A percentile compares a stretch with the other conserved stretches of the same genome.
These are phyloP conservation scores for Gnathonemus longibarbis DNA, from an alignment of 2,113 vertebrate genomes.

Conservation along the genomic window DNA sequence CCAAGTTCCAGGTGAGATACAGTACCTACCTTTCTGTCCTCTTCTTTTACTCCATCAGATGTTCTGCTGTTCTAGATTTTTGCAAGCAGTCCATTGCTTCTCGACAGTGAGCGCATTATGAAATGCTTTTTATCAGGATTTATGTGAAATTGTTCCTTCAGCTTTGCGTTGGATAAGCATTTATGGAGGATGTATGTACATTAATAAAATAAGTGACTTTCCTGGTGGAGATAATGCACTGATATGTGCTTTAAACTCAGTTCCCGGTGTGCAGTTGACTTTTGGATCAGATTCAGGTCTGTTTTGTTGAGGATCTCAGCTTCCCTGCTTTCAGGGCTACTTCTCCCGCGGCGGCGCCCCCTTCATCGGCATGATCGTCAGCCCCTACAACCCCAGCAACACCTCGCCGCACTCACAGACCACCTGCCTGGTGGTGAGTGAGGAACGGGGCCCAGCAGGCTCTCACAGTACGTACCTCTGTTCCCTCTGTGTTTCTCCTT, in stretches of 20 bases:
- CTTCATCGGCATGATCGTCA: slow-evolving; percentile 97
- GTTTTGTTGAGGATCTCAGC: background rate
- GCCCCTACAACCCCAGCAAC: slow-evolving; percentile 87
- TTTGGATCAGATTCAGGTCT: background rate
- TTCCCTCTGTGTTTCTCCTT: background rate
- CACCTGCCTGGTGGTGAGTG: slow-evolving; percentile 86
- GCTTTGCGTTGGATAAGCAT: background rate
- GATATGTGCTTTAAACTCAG: background rate
- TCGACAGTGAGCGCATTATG: background rate
- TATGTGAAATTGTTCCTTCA: background rate
- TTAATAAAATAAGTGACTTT: background rate
- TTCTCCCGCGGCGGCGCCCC: slow-evolving; percentile 94
- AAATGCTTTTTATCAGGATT: background rate
- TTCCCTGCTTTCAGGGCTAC: slow-evolving; percentile 70
- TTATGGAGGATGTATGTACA: background rate
- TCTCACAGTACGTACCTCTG: slow-evolving; percentile 71
- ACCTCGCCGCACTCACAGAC: slow-evolving; percentile 85
- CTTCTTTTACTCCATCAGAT: background rate
- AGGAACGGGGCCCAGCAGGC: slow-evolving; percentile 68
- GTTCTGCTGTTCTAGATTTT: background rate
- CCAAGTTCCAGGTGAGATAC: slow-evolving; percentile 84
- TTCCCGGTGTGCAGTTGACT: background rate
- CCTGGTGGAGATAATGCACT: background rate
- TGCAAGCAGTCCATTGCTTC: background rate
- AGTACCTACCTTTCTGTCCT: background rate